These are phyloP conservation scores for Lapara coniferarum DNA, from an alignment of 2,888 invertebrate genomes.

Conservation along the genomic window DNA sequence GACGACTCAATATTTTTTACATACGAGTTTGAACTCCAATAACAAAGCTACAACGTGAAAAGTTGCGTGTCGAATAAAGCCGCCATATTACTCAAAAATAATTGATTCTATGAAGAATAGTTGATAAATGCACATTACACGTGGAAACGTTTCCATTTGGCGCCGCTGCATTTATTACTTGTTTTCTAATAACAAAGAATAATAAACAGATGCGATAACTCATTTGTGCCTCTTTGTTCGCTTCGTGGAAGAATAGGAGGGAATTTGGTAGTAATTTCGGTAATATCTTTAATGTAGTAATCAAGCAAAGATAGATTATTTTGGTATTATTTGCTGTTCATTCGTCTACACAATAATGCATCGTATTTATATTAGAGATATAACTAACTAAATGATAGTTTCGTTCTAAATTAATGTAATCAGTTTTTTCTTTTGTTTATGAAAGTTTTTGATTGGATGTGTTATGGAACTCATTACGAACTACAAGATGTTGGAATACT, in stretches of 20 bases:
- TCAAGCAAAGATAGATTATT: neutral
- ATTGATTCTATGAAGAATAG: neutral
- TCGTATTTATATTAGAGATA: neutral
- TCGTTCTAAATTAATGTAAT: too few species aligned
- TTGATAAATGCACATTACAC: slow-evolving; percentile 10
- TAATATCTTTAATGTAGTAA: neutral
- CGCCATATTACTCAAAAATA: too few species aligned
- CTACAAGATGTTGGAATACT: too few species aligned
- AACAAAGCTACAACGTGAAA: too few species aligned
- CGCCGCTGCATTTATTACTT: slow-evolving; percentile 12
- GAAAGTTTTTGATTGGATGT: too few species aligned
- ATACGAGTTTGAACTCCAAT: too few species aligned
- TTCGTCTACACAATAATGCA: neutral
- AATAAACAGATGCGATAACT: neutral
- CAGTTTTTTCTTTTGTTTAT: too few species aligned
- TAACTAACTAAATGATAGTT: neutral
- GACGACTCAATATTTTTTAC: too few species aligned
- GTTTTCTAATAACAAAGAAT: slow-evolving; percentile 18
- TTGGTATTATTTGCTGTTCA: neutral
- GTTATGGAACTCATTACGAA: too few species aligned
- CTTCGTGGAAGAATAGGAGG: neutral
- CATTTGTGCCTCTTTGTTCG: neutral
- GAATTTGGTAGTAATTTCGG: neutral
- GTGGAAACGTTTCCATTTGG: slow-evolving; percentile 18
- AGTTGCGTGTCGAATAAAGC: too few species aligned